Evolutionary conservation across 2,113 vertebrate genomes (phyloP).

Genomic region (Aviceda subcristata): DNA sequence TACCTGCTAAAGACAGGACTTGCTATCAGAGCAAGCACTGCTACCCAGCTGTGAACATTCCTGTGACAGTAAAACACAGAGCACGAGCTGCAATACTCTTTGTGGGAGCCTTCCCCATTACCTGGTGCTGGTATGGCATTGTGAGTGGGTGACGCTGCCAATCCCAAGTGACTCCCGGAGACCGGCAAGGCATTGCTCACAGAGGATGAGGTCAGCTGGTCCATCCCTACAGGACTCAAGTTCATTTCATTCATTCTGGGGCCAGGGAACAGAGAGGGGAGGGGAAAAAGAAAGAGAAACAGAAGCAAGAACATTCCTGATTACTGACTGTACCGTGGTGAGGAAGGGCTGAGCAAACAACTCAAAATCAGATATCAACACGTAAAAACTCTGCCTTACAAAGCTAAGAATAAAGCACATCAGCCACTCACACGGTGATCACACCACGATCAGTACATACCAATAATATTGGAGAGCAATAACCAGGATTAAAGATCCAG

Average conservation of each 20-base stretch:
- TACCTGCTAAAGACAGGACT: not conserved
- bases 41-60: not conserved
- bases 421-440: not conserved
- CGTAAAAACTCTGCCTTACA: not conserved
- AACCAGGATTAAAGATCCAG: not conserved
- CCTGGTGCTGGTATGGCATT: constrained; percentile 88
- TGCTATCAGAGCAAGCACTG: not conserved
- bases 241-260: constrained; percentile 98
- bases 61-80: not conserved
- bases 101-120: constrained; percentile 60
- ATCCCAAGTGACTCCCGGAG: constrained; percentile 85
- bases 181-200: constrained; percentile 83
- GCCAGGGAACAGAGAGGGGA: not conserved
- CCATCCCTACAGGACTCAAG: constrained; percentile 96
- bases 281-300: not conserved
- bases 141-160: constrained; percentile 92
- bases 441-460: not conserved
- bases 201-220: constrained; percentile 91
- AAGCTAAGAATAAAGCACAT: not conserved
- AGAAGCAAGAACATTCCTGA: not conserved
- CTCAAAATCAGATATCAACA: not conserved
- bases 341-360: not conserved
- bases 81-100: not conserved
- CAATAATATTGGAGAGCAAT: not conserved
- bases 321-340: not conserved